These are phyloP conservation scores for Andrena trimmerana DNA, from an alignment of 2,888 invertebrate species.

Conservation along the genomic window DNA sequence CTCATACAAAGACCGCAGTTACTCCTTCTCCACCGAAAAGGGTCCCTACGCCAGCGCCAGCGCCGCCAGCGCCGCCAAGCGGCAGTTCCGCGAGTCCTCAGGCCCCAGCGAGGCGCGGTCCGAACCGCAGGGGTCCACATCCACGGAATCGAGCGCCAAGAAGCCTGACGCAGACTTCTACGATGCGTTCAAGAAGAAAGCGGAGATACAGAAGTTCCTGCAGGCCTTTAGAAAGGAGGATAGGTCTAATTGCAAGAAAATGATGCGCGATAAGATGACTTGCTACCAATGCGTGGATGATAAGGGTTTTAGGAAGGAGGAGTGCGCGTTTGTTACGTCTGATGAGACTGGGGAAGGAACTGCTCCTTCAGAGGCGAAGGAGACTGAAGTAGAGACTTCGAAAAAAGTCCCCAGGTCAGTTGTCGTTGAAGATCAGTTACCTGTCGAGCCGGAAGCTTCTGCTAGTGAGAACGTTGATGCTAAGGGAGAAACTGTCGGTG, in stretches of 20 bases:
- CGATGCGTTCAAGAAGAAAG: conserved; percentile 84
- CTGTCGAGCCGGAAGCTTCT: conserved; percentile 65
- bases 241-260: conserved; percentile 90
- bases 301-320: conserved; percentile 90
- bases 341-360: conserved; percentile 89
- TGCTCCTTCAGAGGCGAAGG: conserved; percentile 89
- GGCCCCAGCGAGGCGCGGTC: conserved; percentile 19
- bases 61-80: conserved; percentile 24
- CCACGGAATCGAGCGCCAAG: neutral
- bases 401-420: conserved; percentile 54
- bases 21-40: conserved; percentile 19
- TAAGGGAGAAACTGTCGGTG: conserved; percentile 71
- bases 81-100: conserved; percentile 17
- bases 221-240: conserved; percentile 92
- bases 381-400: conserved; percentile 74
- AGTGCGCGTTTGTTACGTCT: conserved; percentile 92
- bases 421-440: neutral
- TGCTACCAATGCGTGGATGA: conserved; percentile 91
- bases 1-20: neutral
- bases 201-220: conserved; percentile 90
- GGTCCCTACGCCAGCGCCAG: neutral
- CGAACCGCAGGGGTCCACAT: conserved; percentile 1
- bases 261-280: conserved; percentile 91
- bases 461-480: conserved; percentile 56
- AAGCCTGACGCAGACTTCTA: conserved; percentile 69